Evolutionary conservation across 1,140 invertebrate species (phyloP).

Genomic region (Bombus waltoni): DNA sequence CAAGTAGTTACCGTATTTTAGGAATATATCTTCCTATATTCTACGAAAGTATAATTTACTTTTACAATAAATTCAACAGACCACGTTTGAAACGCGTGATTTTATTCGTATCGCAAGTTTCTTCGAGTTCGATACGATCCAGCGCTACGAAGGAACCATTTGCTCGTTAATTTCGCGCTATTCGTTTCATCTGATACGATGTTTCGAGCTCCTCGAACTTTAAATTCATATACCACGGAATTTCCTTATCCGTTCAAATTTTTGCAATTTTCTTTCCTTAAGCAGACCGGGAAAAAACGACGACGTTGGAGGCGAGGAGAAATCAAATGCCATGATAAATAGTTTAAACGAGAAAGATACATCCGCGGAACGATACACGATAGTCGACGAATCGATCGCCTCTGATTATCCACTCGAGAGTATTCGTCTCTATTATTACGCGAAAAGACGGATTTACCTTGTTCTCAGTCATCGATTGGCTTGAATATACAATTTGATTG

Average conservation of each 20-base stretch:
- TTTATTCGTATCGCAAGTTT: too few species aligned
- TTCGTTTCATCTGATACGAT: too few species aligned
- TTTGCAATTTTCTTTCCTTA: neutral
- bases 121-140: too few species aligned
- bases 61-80: too few species aligned
- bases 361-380: neutral
- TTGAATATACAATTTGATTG: constrained; percentile 30
- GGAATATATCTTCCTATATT: too few species aligned
- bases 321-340: neutral
- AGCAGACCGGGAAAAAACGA: neutral
- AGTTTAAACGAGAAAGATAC: neutral
- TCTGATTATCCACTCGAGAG: constrained; percentile 21
- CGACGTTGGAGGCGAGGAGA: neutral
- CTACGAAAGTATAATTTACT: too few species aligned
- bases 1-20: too few species aligned
- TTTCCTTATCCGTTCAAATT: neutral
- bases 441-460: constrained; percentile 2
- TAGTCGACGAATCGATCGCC: constrained; percentile 18
- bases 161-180: too few species aligned
- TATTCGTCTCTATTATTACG: constrained; percentile 29
- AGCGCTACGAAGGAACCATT: too few species aligned
- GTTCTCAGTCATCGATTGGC: constrained; percentile 36
- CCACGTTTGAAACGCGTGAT: too few species aligned
- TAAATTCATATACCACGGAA: neutral
- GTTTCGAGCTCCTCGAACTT: neutral